phyloP scores from a whole-genome alignment of 2,888 invertebrate genomes.

The Drosophila cracens region DNA sequence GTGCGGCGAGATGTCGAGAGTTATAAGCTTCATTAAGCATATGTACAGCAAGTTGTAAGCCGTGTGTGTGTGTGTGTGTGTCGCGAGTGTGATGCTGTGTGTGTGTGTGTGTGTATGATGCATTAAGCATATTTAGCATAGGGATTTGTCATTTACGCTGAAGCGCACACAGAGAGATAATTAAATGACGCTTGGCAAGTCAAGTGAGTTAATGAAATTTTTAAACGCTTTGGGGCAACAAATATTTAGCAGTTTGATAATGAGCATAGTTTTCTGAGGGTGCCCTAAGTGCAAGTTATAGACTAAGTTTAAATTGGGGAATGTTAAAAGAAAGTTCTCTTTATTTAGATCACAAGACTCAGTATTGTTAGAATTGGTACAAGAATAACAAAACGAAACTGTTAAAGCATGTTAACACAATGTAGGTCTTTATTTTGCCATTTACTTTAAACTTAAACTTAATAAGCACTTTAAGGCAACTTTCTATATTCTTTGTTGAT shows the following conservation, averaged over 20 bases:
- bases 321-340: background rate
- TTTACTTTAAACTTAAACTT: background rate
- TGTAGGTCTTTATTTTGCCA: background rate
- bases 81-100: constrained; percentile 26
- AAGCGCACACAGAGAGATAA: constrained; percentile 72
- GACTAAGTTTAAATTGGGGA: background rate
- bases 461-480: background rate
- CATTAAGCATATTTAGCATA: constrained; percentile 83
- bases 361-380: background rate
- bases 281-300: background rate
- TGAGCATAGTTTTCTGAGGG: constrained; percentile 18
- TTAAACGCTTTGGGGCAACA: constrained; percentile 57
- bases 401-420: background rate
- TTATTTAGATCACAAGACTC: background rate
- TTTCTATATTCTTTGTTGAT: background rate
- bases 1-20: constrained; percentile 62
- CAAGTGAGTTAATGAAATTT: constrained; percentile 80
- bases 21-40: constrained; percentile 84
- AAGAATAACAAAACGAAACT: background rate
- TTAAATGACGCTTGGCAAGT: constrained; percentile 74
- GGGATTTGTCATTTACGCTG: constrained; percentile 82
- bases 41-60: constrained; percentile 79
- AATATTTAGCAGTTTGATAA: constrained; percentile 38
- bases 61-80: constrained; percentile 13
- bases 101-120: constrained; percentile 49